Evolutionary conservation across 2,888 invertebrate species (phyloP).

Genomic region (Epinotia bilunana): DNA sequence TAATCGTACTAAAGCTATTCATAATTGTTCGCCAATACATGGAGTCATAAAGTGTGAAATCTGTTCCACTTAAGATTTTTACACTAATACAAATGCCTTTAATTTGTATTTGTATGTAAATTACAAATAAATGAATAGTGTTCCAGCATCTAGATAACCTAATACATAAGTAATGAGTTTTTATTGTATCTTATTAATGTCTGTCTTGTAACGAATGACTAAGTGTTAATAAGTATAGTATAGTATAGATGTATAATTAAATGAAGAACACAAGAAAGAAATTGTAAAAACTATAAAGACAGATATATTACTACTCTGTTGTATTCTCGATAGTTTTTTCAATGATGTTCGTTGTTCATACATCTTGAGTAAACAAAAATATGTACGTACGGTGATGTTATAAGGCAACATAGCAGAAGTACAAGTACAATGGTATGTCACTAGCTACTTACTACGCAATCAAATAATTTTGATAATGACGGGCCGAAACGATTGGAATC

Average conservation of each 20-base stretch:
- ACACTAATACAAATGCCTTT: constrained; percentile 17
- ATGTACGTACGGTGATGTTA: not conserved
- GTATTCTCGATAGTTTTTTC: too few relatives aligned
- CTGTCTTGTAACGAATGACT: not conserved
- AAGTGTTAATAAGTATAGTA: too few relatives aligned
- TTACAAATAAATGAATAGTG: constrained; percentile 19
- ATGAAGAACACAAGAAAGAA: too few relatives aligned
- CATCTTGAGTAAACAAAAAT: not conserved
- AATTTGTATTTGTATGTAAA: constrained; percentile 29
- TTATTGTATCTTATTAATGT: constrained; percentile 11
- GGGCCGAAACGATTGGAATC: not conserved
- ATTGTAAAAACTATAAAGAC: too few relatives aligned
- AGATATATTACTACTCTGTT: too few relatives aligned
- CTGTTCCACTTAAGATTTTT: not conserved
- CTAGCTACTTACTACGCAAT: not conserved
- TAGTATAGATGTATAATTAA: too few relatives aligned
- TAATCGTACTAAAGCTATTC: not conserved
- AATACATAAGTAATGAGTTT: constrained; percentile 31
- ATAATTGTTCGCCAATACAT: not conserved
- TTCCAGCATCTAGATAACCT: constrained; percentile 10
- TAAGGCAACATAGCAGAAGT: not conserved
- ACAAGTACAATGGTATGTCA: not conserved
- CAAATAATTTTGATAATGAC: not conserved
- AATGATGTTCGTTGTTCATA: too few relatives aligned
- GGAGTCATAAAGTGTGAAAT: not conserved